Base-by-base conservation (phyloP, 2,113 vertebrate genomes). In the Misgurnus anguillicaudatus region DNA sequence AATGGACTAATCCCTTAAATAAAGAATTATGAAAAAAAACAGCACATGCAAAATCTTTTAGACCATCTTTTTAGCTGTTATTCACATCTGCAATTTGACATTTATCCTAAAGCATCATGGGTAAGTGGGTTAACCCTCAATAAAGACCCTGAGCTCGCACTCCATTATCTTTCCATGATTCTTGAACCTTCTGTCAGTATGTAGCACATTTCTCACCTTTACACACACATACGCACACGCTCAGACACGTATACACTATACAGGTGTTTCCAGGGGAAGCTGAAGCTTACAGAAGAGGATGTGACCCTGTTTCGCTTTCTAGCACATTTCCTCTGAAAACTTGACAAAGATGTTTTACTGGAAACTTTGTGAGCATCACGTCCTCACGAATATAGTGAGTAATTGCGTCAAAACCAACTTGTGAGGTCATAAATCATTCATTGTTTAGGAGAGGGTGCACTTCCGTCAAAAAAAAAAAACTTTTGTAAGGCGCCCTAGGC, bases 221-320 rank as follows among this genome's bases (percentile, higher is more conserved):
- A 42, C 39, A 73, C 53, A 68, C 51, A 42, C 63, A 74, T 14
- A 38, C 10, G 53, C 63, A 77, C 53, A 69, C 36, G 21, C 66
- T 45, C 67, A 78, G 31, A 63, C 68, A 78, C 39, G 53, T 72
- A 63, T 36, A 61, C 51, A 77, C 8, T 58, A 60, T 42, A 75
- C 82, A 86, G 72, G 80, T 77, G 70, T 80, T 82, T 82, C 74
- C 81, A 78, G 53, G 70, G 78, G 78, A 85, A 85, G 60, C 51
- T 14, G 60, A 0, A 3, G 4, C 21, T 63, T 38, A 6, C n/a
- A 53, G 2, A 58, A 57, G n/a, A 79, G 61, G 57, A 84, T 75
- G 69, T 45, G 68, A 39, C 21, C 48, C 39, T 67, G 36, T 45
- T 51, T 53, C 5, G 41, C 41, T 57, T 45, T 69, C 42, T 77